phyloP scores from a whole-genome alignment of 1,140 invertebrate genomes.

The Phymorhynchus buccinoides region DNA sequence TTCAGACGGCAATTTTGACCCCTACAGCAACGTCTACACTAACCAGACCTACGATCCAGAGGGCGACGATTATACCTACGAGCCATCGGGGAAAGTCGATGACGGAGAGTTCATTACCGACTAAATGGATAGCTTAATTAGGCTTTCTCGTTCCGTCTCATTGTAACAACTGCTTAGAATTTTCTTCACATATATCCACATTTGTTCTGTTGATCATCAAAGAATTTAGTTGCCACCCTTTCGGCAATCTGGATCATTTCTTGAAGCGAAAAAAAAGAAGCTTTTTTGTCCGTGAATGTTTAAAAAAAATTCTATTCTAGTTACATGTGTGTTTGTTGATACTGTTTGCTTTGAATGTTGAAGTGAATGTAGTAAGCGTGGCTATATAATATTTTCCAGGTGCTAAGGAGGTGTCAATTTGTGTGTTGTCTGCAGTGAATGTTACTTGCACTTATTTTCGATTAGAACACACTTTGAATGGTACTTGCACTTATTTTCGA shows the following conservation, averaged over 20 bases:
- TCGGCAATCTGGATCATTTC: not conserved
- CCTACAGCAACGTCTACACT: constrained; percentile 8
- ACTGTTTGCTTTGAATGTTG: not conserved
- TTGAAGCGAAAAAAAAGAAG: not conserved
- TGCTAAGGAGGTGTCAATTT: not conserved
- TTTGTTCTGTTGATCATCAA: not conserved
- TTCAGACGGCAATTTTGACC: not conserved
- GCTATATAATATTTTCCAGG: not conserved
- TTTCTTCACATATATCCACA: not conserved
- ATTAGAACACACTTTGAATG: too few species aligned
- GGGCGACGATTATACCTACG: constrained; percentile 13
- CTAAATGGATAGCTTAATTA: not conserved
- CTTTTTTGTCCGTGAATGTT: not conserved
- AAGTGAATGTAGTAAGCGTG: not conserved
- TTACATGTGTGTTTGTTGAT: not conserved
- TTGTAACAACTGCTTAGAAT: not conserved
- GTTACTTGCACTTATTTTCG: too few species aligned
- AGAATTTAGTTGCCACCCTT: not conserved
- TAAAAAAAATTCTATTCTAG: not conserved
- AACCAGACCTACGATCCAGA: constrained; percentile 33
- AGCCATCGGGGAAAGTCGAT: not conserved
- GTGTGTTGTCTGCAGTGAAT: not conserved
- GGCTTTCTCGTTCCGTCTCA: not conserved
- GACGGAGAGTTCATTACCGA: not conserved
- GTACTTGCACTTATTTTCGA: too few species aligned